phyloP scores from a whole-genome alignment of 2,797 vertebrate species.

The Pseudochirops corinnae region DNA sequence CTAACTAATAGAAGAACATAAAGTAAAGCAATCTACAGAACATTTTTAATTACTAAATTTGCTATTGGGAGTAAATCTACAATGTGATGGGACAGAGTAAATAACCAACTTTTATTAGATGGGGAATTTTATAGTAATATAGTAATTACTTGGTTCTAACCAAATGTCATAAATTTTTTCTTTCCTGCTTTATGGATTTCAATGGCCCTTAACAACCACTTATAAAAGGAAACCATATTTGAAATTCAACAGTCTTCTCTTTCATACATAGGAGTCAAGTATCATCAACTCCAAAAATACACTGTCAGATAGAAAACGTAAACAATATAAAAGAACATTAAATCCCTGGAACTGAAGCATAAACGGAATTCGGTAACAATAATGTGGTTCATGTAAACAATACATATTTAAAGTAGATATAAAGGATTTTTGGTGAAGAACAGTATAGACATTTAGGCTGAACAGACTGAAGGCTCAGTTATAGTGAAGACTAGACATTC shows the following conservation, averaged over 20 bases:
- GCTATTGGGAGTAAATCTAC: neutral
- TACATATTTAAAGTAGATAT: neutral
- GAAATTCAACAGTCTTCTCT: neutral
- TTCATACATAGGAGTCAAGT: neutral
- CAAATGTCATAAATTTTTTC: neutral
- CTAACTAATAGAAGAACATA: neutral
- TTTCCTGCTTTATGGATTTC: neutral
- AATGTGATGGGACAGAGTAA: neutral
- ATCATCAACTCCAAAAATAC: neutral
- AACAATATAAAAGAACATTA: neutral
- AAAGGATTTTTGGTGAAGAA: neutral
- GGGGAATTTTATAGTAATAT: neutral
- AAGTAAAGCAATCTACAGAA: constrained; percentile 21
- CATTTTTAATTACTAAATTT: neutral
- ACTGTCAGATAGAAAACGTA: neutral
- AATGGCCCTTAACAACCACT: neutral
- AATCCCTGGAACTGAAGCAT: neutral
- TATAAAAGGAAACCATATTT: neutral
- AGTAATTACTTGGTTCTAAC: neutral
- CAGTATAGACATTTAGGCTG: neutral
- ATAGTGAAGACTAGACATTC: neutral
- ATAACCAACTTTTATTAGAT: neutral
- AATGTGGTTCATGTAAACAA: neutral
- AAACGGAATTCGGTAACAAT: neutral
- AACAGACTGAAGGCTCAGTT: neutral